Evolutionary conservation across 2,797 vertebrate species (phyloP).

Genomic region (Xenopus petersii): DNA sequence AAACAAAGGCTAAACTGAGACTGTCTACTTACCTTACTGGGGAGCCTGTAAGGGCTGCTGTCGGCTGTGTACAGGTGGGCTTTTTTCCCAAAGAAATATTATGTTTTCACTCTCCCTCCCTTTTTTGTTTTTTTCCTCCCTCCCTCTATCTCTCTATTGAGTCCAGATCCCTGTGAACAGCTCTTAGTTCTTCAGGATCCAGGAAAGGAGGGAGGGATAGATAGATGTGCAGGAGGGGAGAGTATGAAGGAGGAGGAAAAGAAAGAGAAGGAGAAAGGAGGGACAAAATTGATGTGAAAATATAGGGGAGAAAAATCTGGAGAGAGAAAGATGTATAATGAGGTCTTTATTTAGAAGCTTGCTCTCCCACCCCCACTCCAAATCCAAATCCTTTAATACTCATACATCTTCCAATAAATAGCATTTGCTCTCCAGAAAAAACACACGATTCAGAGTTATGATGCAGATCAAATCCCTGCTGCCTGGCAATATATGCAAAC

Average conservation of each 20-base stretch:
- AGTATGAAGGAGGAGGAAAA: not conserved
- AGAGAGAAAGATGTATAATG: slow-evolving; percentile 21
- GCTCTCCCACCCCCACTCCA: too few relatives aligned
- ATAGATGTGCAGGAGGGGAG: slow-evolving; percentile 11
- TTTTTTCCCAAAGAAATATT: slow-evolving; percentile 26
- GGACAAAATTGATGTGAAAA: not conserved
- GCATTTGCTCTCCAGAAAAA: too few relatives aligned
- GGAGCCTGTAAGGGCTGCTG: slow-evolving; percentile 16
- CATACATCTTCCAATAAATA: too few relatives aligned
- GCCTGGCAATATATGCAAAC: too few relatives aligned
- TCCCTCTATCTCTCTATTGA: slow-evolving; percentile 24
- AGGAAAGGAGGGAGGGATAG: slow-evolving; percentile 5
- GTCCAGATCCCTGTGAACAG: slow-evolving; percentile 27
- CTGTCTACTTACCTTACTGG: slow-evolving; percentile 31
- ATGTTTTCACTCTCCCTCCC: slow-evolving; percentile 4
- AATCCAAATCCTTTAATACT: too few relatives aligned
- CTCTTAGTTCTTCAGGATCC: slow-evolving; percentile 21
- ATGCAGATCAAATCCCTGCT: too few relatives aligned
- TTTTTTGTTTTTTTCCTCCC: not conserved
- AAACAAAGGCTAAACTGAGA: not conserved
- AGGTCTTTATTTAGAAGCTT: slow-evolving; percentile 34
- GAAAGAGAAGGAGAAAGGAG: not conserved
- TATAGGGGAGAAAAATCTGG: slow-evolving; percentile 5
- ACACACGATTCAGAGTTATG: too few relatives aligned
- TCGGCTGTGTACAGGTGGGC: slow-evolving; percentile 19